Evolutionary conservation across 2,888 invertebrate genomes (phyloP), one percentile per base, ranked within the genome.

Genomic region (Calephelis perditalis): DNA sequence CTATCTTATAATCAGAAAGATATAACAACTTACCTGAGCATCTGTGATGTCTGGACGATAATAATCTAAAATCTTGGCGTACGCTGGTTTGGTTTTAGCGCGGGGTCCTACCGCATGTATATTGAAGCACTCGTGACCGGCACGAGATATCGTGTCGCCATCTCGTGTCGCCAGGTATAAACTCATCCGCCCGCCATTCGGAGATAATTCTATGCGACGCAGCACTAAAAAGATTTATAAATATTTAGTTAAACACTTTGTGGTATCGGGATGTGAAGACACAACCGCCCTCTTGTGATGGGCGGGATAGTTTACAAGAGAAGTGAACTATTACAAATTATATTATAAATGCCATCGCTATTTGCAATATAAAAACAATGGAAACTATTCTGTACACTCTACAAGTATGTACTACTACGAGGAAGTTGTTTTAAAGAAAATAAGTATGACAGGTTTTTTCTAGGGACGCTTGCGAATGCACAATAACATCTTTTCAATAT

Each of bases 11-110:
- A 37, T 35, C 15, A 36, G 35, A 3, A 54, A 36, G 0, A 54
- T 9, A 36, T 54, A n/a, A 37, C 11, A 10, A 9, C 3, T 10
- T 77, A 93, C 94, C 80, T 90, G 91, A 0, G 91, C 88, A 58
- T 92, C 83, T 35, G 84, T 87, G 36, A 90, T 74, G 9, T 67
- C 57, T 0, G 93, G 93, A 56, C 90, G 91, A 71, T 94, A 95
- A 70, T 95, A 95, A 78, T 95, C 94, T 57, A 92, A 88, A 0
- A 94, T 74, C 62, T 89, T 91, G 3, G 91, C 91, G 64, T 91
- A 85, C 0, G 93, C 93, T 0, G 93, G 91, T 35, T 86, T 71
- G 2, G 87, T 86, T 54, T 61, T 68, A 0, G 75, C 70, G 26
- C 72, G 70, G 3, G 87, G 83, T 0, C 89, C 89, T 0, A 84